Evolutionary conservation across 35 echinoderm and acorn worm genomes (phyloP).

Genomic region (Apostichopus parvimensis): DNA sequence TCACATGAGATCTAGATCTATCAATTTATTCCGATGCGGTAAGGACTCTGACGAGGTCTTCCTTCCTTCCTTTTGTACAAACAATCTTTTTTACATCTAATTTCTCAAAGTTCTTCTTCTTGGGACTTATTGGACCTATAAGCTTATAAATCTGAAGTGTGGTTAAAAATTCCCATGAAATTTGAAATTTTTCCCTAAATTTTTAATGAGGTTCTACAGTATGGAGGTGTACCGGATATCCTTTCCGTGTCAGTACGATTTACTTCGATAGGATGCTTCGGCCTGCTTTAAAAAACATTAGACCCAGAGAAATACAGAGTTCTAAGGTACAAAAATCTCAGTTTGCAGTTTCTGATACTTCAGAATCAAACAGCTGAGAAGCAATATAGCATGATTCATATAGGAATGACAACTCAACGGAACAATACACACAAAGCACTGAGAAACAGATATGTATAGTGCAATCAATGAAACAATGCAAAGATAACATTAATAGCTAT

Average conservation of each 20-base stretch:
- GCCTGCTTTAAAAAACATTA: background rate
- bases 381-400: too few relatives aligned
- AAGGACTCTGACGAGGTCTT: background rate
- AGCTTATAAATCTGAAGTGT: background rate
- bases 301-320: background rate
- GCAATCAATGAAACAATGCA: too few relatives aligned
- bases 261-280: background rate
- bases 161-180: background rate
- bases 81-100: background rate
- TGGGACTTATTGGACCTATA: background rate
- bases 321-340: too few relatives aligned
- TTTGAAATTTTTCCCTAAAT: background rate
- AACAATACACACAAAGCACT: too few relatives aligned
- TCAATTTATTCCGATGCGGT: background rate
- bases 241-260: background rate
- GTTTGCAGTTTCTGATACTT: too few relatives aligned
- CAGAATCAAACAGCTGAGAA: too few relatives aligned
- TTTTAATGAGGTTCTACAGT: background rate
- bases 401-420: too few relatives aligned
- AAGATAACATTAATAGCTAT: too few relatives aligned
- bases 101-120: background rate
- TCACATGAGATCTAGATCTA: background rate
- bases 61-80: background rate
- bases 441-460: too few relatives aligned
- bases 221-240: background rate